These are phyloP conservation scores for Peromyscus polionotus DNA, from an alignment of 2,113 vertebrate genomes.

Conservation along the genomic window DNA sequence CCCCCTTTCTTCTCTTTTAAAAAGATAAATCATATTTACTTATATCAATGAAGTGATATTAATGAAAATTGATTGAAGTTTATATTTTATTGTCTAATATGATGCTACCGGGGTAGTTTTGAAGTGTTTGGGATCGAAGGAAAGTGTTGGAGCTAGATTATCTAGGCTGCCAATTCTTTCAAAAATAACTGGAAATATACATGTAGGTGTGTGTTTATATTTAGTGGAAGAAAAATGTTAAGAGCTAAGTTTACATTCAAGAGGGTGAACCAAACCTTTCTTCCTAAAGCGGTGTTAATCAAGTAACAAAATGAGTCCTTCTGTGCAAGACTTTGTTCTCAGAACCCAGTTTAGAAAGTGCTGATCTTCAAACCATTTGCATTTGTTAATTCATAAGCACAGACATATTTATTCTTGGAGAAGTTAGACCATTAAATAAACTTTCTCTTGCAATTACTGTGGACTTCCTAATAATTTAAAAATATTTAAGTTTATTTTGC, in stretches of 20 bases:
- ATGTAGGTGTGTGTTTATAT: neutral
- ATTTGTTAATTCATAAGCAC: neutral
- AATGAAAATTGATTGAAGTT: neutral
- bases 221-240: neutral
- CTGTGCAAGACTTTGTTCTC: neutral
- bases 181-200: neutral
- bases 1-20: neutral
- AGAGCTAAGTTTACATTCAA: neutral
- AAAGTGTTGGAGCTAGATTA: neutral
- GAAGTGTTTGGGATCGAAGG: neutral
- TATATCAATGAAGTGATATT: neutral
- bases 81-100: neutral
- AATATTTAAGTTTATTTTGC: neutral
- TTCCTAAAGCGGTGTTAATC: slow-evolving; percentile 5
- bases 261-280: neutral
- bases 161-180: neutral
- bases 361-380: neutral
- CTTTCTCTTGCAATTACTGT: neutral
- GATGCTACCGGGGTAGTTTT: neutral
- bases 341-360: neutral
- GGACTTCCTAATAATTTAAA: neutral
- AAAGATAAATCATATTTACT: neutral
- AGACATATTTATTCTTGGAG: neutral
- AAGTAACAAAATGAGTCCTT: neutral
- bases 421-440: neutral